These are phyloP conservation scores for Apeltes quadracus DNA, from an alignment of 2,113 vertebrate species.

Conservation along the genomic window DNA sequence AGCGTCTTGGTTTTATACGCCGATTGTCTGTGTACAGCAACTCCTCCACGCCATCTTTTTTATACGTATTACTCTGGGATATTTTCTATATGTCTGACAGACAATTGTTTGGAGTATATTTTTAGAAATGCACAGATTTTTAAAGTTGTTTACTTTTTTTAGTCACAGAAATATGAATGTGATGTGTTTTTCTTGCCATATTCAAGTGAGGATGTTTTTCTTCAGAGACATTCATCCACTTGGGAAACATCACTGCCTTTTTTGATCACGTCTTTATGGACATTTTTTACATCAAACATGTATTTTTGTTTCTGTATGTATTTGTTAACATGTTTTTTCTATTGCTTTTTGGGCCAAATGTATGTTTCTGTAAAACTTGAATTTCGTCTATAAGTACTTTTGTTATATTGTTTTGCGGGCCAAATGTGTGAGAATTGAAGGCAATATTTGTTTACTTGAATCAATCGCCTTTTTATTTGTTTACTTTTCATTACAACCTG, in stretches of 20 bases:
- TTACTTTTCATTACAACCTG: constrained; percentile 24
- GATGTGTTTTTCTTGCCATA: constrained; percentile 57
- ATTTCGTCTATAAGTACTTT: not conserved
- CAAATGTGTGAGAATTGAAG: constrained; percentile 51
- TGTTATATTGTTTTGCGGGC: constrained; percentile 28
- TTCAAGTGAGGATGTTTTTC: constrained; percentile 58
- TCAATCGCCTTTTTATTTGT: constrained; percentile 28
- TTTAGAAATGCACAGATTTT: constrained; percentile 77
- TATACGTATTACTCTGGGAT: constrained; percentile 75
- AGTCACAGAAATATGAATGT: constrained; percentile 59
- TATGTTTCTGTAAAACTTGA: constrained; percentile 30
- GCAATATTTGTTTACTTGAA: constrained; percentile 58
- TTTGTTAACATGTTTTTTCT: constrained; percentile 8
- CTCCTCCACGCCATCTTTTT: constrained; percentile 55
- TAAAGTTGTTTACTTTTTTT: constrained; percentile 78
- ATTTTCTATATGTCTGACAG: constrained; percentile 75
- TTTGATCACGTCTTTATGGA: constrained; percentile 13
- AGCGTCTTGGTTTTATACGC: constrained; percentile 41
- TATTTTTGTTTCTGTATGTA: constrained; percentile 36
- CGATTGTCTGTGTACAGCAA: constrained; percentile 70
- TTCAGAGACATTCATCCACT: constrained; percentile 37
- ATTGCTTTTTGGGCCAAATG: constrained; percentile 41
- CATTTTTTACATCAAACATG: constrained; percentile 15
- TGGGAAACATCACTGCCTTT: constrained; percentile 53
- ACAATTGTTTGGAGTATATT: constrained; percentile 78